Conservation (phyloP, 1,140 invertebrate species). For the Subanguina moxae region DNA sequence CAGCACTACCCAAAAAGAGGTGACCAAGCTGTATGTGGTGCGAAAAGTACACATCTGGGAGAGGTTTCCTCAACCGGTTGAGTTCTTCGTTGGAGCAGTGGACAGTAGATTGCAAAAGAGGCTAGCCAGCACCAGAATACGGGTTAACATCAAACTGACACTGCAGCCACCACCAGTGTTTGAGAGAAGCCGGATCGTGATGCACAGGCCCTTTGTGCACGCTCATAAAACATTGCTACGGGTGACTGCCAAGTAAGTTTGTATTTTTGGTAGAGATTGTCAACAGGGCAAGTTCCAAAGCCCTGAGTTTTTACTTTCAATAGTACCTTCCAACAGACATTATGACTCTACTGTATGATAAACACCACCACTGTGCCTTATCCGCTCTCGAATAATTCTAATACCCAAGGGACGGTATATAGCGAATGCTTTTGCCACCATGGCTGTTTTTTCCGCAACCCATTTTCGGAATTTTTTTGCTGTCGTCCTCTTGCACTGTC, state of each 20-base stretch:
- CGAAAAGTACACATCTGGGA: slow-evolving; percentile 5
- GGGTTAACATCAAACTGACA: slow-evolving; percentile 12
- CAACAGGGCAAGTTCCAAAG: too few relatives aligned
- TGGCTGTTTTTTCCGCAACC: too few relatives aligned
- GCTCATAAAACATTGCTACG: slow-evolving; percentile 37
- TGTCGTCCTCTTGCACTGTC: too few relatives aligned
- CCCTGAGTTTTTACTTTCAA: too few relatives aligned
- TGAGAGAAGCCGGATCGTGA: slow-evolving; percentile 17
- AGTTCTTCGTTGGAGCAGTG: slow-evolving; percentile 29
- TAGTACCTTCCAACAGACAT: too few relatives aligned
- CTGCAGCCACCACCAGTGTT: slow-evolving; percentile 28
- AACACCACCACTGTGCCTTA: too few relatives aligned
- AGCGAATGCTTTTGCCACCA: too few relatives aligned
- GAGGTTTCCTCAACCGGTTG: background rate
- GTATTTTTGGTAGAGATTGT: too few relatives aligned
- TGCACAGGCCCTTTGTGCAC: slow-evolving; percentile 8
- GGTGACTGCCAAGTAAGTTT: slow-evolving; percentile 33
- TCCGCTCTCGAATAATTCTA: too few relatives aligned
- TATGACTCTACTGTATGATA: too few relatives aligned
- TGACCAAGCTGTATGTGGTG: background rate
- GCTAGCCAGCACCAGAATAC: slow-evolving; percentile 18
- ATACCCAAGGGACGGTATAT: too few relatives aligned
- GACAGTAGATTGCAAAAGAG: slow-evolving; percentile 17
- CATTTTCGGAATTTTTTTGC: too few relatives aligned
- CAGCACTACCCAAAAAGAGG: background rate